Percentiles rank a stretch among this genome's conserved stretches.
phyloP scores from a whole-genome alignment of 2,797 vertebrate genomes.

The Tadarida brasiliensis region DNA sequence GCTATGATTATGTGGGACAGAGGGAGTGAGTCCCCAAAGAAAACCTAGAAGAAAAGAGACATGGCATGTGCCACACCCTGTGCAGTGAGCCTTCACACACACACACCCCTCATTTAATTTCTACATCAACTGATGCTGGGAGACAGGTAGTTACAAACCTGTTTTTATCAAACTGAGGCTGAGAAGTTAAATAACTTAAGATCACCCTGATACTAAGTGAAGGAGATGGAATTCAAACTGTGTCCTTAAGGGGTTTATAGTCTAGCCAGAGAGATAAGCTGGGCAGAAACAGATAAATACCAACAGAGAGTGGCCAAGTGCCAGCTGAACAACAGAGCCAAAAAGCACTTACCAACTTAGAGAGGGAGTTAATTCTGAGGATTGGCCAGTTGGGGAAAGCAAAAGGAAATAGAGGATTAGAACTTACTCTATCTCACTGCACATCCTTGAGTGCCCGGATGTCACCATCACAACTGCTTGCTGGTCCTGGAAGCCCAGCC shows the following conservation, averaged over 20 bases:
- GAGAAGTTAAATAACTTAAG: constrained; percentile 4
- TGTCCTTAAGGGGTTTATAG: background rate
- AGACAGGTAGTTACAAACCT: background rate
- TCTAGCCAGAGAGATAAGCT: background rate
- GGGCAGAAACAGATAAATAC: background rate
- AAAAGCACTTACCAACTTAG: background rate
- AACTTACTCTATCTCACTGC: background rate
- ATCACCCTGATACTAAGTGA: background rate
- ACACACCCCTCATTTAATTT: background rate
- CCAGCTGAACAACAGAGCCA: background rate
- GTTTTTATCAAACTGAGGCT: constrained; percentile 22
- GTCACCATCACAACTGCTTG: background rate
- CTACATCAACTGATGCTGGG: background rate
- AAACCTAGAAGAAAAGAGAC: background rate
- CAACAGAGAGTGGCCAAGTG: background rate
- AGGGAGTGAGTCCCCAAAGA: background rate
- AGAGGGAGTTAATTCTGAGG: background rate
- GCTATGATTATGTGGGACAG: background rate
- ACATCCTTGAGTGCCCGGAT: background rate
- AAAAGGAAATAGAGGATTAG: constrained; percentile 15
- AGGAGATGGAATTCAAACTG: background rate
- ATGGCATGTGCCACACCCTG: background rate
- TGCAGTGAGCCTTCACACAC: background rate
- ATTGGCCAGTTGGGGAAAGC: background rate
- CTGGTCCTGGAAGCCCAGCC: background rate